Conservation (phyloP, 2,797 vertebrate genomes). For the Anguilla megastoma region DNA sequence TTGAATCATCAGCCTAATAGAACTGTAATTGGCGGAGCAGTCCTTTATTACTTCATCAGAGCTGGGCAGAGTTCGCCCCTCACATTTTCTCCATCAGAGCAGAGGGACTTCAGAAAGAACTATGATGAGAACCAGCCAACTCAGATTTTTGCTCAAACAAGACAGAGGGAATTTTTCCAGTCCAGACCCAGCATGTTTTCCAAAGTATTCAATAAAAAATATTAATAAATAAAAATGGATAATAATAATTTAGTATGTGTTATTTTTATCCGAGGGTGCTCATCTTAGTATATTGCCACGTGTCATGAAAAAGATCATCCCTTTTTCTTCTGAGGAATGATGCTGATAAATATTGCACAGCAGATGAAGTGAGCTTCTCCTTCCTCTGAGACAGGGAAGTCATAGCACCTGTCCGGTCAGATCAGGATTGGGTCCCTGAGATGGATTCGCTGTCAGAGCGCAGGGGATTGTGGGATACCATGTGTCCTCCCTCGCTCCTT, state of each 20-base stretch:
- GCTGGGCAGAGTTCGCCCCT: neutral
- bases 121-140: neutral
- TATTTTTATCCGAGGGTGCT: too few relatives aligned
- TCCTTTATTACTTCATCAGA: neutral
- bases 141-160: neutral
- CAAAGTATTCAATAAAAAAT: too few relatives aligned
- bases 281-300: too few relatives aligned
- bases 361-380: neutral
- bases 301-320: too few relatives aligned
- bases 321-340: too few relatives aligned
- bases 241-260: too few relatives aligned
- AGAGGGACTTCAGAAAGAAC: neutral
- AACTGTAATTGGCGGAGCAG: neutral
- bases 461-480: too few relatives aligned
- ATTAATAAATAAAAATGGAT: too few relatives aligned
- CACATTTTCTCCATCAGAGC: neutral
- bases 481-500: too few relatives aligned
- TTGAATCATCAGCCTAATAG: neutral
- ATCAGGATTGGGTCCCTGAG: neutral
- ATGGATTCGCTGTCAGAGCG: neutral
- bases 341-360: neutral
- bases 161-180: neutral
- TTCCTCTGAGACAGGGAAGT: too few relatives aligned
- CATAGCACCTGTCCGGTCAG: too few relatives aligned
- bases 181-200: too few relatives aligned